phyloP scores from a whole-genome alignment of 2,888 invertebrate species.

The Mimas tiliae region DNA sequence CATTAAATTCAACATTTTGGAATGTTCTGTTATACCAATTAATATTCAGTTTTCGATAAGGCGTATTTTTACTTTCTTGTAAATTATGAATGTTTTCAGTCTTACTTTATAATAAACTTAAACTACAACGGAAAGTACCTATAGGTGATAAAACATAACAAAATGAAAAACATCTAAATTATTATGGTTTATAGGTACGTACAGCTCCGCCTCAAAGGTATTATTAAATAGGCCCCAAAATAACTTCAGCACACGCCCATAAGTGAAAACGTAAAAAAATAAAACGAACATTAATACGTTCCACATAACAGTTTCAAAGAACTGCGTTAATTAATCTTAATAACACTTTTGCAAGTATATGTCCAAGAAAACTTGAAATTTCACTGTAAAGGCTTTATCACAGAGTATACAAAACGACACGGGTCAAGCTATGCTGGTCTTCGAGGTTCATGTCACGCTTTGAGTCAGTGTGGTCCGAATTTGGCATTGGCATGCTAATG shows the following conservation, averaged over 20 bases:
- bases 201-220: too few relatives aligned
- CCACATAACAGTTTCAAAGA: slow-evolving; percentile 42
- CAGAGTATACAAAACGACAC: slow-evolving; percentile 35
- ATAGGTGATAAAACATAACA: too few relatives aligned
- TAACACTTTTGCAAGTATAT: slow-evolving; percentile 50
- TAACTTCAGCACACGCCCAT: neutral
- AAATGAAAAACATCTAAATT: too few relatives aligned
- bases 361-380: slow-evolving; percentile 42
- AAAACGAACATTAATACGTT: slow-evolving; percentile 34
- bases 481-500: slow-evolving; percentile 70
- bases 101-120: too few relatives aligned
- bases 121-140: too few relatives aligned
- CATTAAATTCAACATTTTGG: too few relatives aligned
- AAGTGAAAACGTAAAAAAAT: slow-evolving; percentile 31
- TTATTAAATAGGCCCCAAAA: neutral
- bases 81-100: too few relatives aligned
- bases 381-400: slow-evolving; percentile 28
- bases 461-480: slow-evolving; percentile 59
- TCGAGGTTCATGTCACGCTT: slow-evolving; percentile 51
- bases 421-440: slow-evolving; percentile 45
- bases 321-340: slow-evolving; percentile 63
- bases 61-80: too few relatives aligned
- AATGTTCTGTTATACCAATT: too few relatives aligned
- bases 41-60: too few relatives aligned
- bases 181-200: too few relatives aligned